These are phyloP conservation scores for Drosophila mercatorum DNA, from an alignment of 2,888 invertebrate species.

Conservation along the genomic window DNA sequence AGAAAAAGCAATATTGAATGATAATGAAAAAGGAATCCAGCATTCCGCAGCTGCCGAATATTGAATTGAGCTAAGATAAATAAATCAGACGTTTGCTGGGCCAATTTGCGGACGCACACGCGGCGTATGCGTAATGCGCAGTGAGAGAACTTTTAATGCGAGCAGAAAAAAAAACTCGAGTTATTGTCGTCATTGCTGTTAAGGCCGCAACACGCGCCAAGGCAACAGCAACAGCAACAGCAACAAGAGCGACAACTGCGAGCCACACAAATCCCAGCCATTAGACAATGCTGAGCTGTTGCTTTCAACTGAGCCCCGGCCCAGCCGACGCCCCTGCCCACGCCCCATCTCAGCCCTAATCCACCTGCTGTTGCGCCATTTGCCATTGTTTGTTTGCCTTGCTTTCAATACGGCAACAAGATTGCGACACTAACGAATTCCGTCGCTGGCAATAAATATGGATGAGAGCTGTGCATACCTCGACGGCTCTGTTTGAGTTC, in stretches of 20 bases:
- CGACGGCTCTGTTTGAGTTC: too few relatives aligned
- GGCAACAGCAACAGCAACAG: not conserved
- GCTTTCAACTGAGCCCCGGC: not conserved
- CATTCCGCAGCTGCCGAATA: too few relatives aligned
- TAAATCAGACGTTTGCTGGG: not conserved
- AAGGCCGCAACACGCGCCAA: not conserved
- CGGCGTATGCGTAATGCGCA: not conserved
- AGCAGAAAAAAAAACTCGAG: not conserved
- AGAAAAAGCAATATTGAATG: not conserved
- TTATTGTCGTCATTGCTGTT: slow-evolving; percentile 13
- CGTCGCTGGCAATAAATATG: slow-evolving; percentile 3
- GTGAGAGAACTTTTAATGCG: too few relatives aligned
- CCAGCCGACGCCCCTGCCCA: too few relatives aligned
- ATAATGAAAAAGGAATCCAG: not conserved
- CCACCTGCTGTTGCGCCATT: slow-evolving; percentile 32
- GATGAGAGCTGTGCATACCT: not conserved
- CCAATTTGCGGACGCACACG: not conserved
- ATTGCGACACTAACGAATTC: slow-evolving; percentile 40
- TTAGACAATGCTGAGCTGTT: slow-evolving; percentile 11
- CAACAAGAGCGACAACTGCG: not conserved
- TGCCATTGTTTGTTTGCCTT: slow-evolving; percentile 29
- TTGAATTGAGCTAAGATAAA: not conserved
- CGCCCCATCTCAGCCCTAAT: not conserved
- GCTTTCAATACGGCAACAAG: slow-evolving; percentile 21
- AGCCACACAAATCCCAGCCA: slow-evolving; percentile 9